Percentiles rank a stretch among this genome's conserved stretches.
Conservation (phyloP, 2,888 invertebrate species). For the Homarus gammarus region DNA sequence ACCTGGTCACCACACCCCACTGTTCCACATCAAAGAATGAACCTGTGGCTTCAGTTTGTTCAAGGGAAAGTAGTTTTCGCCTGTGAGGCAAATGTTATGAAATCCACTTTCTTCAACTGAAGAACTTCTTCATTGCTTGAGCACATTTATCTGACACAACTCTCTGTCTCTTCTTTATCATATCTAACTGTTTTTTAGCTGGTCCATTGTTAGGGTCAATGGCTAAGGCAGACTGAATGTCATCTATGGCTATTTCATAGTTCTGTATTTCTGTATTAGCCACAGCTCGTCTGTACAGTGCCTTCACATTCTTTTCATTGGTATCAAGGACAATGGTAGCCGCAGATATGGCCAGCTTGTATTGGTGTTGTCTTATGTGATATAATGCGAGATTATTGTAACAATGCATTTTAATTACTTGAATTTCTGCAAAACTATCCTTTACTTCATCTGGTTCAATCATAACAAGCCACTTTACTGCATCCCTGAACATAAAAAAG, state of each 20-base stretch:
- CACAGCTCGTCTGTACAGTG: constrained; percentile 50
- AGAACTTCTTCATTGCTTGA: constrained; percentile 52
- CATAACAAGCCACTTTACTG: constrained; percentile 54
- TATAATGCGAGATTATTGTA: constrained; percentile 55
- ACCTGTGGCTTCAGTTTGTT: too few species aligned
- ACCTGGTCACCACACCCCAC: too few species aligned
- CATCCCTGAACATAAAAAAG: constrained; percentile 42
- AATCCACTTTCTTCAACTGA: constrained; percentile 31
- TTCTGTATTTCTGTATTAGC: constrained; percentile 60
- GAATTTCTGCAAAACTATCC: constrained; percentile 15
- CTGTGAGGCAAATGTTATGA: too few species aligned
- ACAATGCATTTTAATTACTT: constrained; percentile 42
- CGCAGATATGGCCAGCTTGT: constrained; percentile 24
- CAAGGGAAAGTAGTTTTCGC: too few species aligned
- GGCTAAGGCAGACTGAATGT: constrained; percentile 30
- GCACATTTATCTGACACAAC: constrained; percentile 44
- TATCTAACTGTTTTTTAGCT: constrained; percentile 34
- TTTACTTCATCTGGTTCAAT: constrained; percentile 28
- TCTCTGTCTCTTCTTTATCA: constrained; percentile 39
- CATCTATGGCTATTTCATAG: constrained; percentile 45
- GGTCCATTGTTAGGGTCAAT: constrained; percentile 40
- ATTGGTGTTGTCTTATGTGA: constrained; percentile 26
- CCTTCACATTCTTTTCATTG: constrained; percentile 49
- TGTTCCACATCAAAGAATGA: too few species aligned
- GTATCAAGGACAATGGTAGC: constrained; percentile 10